Evolutionary conservation across 1,140 invertebrate genomes (phyloP).

Genomic region (Cardiocondyla obscurior): DNA sequence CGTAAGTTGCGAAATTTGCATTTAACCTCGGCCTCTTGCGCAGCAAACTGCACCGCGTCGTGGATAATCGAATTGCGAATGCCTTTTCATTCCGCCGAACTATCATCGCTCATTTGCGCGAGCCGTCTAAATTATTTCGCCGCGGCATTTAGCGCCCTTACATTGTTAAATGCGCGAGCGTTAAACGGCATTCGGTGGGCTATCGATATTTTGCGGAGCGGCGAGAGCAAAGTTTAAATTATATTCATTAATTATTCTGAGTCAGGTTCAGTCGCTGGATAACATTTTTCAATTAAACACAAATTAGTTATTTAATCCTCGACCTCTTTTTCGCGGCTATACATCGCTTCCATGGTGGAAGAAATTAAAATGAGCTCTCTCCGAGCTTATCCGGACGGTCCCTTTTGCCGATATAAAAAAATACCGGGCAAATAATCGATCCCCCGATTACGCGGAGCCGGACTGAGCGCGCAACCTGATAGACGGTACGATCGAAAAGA

Average conservation of each 20-base stretch:
- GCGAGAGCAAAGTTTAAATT: not conserved
- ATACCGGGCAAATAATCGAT: slow-evolving; percentile 23
- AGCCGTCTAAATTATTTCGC: slow-evolving; percentile 40
- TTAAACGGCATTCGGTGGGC: not conserved
- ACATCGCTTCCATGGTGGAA: not conserved
- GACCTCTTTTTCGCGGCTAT: not conserved
- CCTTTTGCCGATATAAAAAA: slow-evolving; percentile 16
- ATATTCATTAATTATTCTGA: not conserved
- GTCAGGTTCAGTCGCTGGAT: not conserved
- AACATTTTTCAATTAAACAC: not conserved
- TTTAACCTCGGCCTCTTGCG: slow-evolving; percentile 28
- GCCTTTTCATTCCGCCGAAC: slow-evolving; percentile 36
- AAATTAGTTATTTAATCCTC: not conserved
- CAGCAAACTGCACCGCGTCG: slow-evolving; percentile 34
- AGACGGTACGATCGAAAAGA: not conserved
- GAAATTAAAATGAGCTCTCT: not conserved
- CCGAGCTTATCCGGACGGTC: no score
- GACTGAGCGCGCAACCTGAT: not conserved
- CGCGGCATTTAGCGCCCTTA: not conserved
- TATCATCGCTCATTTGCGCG: slow-evolving; percentile 38
- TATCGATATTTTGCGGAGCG: not conserved
- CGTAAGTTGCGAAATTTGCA: slow-evolving; percentile 57
- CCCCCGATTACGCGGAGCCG: not conserved
- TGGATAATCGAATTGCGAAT: slow-evolving; percentile 47
- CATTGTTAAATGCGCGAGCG: not conserved